Evolutionary conservation across 2,888 invertebrate genomes (phyloP), one percentile per base, ranked within the genome.

Genomic region (Microctonus brassicae): DNA sequence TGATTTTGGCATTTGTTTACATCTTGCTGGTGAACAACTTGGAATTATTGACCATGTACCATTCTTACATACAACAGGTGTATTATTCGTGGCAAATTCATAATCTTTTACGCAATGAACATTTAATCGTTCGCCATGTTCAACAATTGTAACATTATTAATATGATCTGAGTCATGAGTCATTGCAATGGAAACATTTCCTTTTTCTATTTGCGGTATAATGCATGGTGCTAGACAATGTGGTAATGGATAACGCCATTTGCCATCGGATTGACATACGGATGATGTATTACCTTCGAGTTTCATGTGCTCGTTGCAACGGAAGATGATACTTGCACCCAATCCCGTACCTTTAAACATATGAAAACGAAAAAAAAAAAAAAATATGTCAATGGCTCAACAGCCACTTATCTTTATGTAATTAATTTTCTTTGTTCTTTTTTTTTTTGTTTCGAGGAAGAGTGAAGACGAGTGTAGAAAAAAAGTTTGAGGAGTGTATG

Each of bases 41-140:
- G 98, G 98, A 78, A 97, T 94, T 75, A 95, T 94, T 0, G 96
- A 94, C 98, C 98, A 99, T 0, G 97, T 96, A 0, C 98, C 98
- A 82, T 98, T 98, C 84, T 95, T 94, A 85, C 99, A 99, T 0
- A 93, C 92, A 0, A 96, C 94, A 0, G 92, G 91, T 4, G 93
- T 93, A 0, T 92, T 90, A 76, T 93, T 93, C 60, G 92, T 93
- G 0, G 94, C 92, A 79, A 95, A 95, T 86, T 97, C 97, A 83
- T 95, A 97, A 79, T 95, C 93, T 70, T 92, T 91, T 75, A 95
- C 93, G 81, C 98, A 98, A 68, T 93, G 92, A 0, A 98, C 96
- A 6, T 91, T 89, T 62, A 95, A 88, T 17, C 89, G 89, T 73
- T 93, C 92, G 6, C 94, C 94, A 83, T 95, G 95, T 64, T 91